Percentiles rank a stretch among this genome's conserved stretches.
phyloP scores from a whole-genome alignment of 2,797 vertebrate genomes.

The Chloroceryle inda region DNA sequence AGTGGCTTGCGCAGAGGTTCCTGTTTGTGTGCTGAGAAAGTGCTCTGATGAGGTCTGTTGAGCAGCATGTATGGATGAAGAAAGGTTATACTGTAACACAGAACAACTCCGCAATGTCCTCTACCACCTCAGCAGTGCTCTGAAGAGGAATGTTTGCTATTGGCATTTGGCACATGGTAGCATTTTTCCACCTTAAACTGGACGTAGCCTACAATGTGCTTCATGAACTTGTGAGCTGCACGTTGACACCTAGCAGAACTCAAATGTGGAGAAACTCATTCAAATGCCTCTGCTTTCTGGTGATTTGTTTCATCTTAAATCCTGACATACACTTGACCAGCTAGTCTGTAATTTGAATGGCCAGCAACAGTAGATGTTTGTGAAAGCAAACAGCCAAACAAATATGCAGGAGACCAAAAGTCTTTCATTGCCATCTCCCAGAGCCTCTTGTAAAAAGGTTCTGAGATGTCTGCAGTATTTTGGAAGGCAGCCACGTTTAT shows the following conservation, averaged over 20 bases:
- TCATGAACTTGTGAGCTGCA: neutral
- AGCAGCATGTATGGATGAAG: neutral
- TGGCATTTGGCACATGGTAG: neutral
- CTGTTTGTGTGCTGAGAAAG: neutral
- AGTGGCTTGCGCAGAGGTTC: neutral
- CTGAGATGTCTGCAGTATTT: neutral
- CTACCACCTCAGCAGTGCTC: neutral
- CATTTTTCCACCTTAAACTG: neutral
- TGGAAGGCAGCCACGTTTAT: neutral
- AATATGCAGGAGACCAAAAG: neutral
- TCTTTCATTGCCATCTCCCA: neutral
- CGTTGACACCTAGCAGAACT: neutral
- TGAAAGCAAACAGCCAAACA: conserved; percentile 21
- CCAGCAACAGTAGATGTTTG: neutral
- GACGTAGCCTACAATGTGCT: neutral
- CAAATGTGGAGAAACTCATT: neutral
- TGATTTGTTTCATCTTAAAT: neutral
- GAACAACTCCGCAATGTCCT: neutral
- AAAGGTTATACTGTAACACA: neutral
- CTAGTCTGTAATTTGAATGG: conserved; percentile 15
- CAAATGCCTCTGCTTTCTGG: neutral
- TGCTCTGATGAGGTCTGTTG: neutral
- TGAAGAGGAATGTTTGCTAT: neutral
- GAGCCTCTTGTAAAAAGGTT: neutral
- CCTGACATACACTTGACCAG: conserved; percentile 9